phyloP scores from a whole-genome alignment of 2,113 vertebrate species.

The Triplophysa tibetana region DNA sequence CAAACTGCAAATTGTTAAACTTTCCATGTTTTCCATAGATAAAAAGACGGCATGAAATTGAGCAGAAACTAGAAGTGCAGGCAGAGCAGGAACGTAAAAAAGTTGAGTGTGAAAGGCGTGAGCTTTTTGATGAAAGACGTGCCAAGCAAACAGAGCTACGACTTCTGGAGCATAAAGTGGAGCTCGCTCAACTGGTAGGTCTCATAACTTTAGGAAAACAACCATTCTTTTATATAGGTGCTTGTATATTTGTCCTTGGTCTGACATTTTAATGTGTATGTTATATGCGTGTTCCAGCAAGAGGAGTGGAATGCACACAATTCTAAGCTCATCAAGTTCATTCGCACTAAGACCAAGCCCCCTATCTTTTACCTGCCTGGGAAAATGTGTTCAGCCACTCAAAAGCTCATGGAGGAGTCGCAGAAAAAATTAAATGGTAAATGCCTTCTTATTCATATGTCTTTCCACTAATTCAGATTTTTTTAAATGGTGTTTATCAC shows the following conservation, averaged over 20 bases:
- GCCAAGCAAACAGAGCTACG: constrained; percentile 96
- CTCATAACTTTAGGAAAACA: neutral
- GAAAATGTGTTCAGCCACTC: constrained; percentile 91
- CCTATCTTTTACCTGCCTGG: constrained; percentile 94
- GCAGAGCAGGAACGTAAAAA: constrained; percentile 94
- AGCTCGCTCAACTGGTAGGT: constrained; percentile 95
- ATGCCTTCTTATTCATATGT: constrained; percentile 29
- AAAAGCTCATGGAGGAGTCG: constrained; percentile 94
- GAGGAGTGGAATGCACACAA: constrained; percentile 99
- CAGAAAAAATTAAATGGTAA: constrained; percentile 96
- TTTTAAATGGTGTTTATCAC: no score
- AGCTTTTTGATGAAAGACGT: constrained; percentile 95
- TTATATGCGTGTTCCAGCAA: constrained; percentile 78
- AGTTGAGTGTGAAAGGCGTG: constrained; percentile 91
- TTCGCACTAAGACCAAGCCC: constrained; percentile 94
- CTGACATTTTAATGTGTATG: neutral
- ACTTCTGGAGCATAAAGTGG: constrained; percentile 96
- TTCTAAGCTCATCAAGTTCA: constrained; percentile 91
- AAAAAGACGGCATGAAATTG: constrained; percentile 94
- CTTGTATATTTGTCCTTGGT: neutral
- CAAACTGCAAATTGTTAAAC: neutral
- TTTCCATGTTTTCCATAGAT: constrained; percentile 70
- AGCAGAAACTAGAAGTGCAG: constrained; percentile 97
- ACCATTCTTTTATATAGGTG: neutral
- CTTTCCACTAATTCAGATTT: neutral